Conservation (phyloP, 1,140 invertebrate genomes). For the Holcopasites calliopsidis region DNA sequence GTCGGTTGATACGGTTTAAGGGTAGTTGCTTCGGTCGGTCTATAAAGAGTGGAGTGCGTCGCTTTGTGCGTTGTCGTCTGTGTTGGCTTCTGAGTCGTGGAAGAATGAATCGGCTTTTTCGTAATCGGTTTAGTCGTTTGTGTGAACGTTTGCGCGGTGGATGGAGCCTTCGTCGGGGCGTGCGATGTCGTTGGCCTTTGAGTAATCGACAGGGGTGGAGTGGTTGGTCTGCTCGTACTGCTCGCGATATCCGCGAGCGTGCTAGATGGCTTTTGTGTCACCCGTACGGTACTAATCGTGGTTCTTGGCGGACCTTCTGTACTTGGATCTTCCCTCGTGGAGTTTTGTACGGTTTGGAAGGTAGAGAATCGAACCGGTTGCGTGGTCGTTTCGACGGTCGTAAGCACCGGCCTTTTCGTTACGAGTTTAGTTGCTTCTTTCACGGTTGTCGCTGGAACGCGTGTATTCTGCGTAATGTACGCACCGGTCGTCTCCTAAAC, state of each 20-base stretch:
- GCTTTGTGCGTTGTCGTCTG: constrained; percentile 39
- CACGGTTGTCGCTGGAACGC: constrained; percentile 7
- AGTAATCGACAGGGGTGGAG: not conserved
- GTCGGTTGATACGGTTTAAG: constrained; percentile 52
- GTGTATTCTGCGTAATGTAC: constrained; percentile 29
- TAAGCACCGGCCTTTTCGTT: constrained; percentile 60
- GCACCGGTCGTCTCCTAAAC: constrained; percentile 21
- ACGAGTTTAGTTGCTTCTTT: constrained; percentile 44
- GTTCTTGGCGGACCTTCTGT: constrained; percentile 24
- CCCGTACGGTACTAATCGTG: not conserved
- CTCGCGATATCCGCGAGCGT: not conserved
- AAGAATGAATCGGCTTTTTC: constrained; percentile 54
- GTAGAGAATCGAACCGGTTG: constrained; percentile 71
- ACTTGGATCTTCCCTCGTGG: constrained; percentile 14
- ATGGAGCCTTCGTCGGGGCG: constrained; percentile 19
- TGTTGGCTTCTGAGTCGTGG: constrained; percentile 37
- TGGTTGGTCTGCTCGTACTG: constrained; percentile 33
- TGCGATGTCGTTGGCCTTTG: constrained; percentile 21
- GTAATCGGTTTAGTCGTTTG: constrained; percentile 50
- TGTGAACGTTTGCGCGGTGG: constrained; percentile 44
- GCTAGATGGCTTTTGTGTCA: constrained; percentile 21
- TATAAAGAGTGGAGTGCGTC: constrained; percentile 13
- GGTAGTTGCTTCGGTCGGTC: constrained; percentile 36
- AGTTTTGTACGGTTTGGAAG: constrained; percentile 73
- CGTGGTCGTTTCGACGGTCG: constrained; percentile 62